Evolutionary conservation across 2,113 vertebrate species (phyloP), one percentile per base, ranked within the genome.

Genomic region (Atractosteus spatula): DNA sequence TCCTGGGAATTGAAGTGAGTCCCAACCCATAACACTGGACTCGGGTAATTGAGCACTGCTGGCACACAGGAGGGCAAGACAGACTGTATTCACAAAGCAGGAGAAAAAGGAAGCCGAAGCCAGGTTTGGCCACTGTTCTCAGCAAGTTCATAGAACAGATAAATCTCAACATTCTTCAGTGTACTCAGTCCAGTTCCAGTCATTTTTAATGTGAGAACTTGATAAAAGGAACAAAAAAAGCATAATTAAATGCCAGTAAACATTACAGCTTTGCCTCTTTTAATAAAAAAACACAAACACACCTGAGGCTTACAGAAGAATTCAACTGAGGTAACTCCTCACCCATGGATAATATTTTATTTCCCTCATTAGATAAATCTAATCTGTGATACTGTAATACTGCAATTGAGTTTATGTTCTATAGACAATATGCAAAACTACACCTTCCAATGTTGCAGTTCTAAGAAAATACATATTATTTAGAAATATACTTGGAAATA

Each of bases 201-300:
- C 84, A 81, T 86, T 77, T 86, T 79, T 89, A 80, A 86, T 79
- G 76, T 84, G 0, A 42, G 86, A 88, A 89, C 71, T 81, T 86
- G 77, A 77, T 56, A 78, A 75, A 51, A 69, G 71, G 17, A 5
- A 41, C 12, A 16, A 62, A 62, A 62, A 62, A 62, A 62, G 29
- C 29, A 29, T 29, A 29, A 29, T 29, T 29, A 29, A 29, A 29
- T 29, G 29, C 29, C 29, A 62, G 17, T 17, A 62, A 13, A 55
- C 13, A 55, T 2, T 55, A 62, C 61, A 62, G 13, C 3, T 55
- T 55, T 55, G 13, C 55, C 55, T 13, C 55, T 55, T 55, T 11
- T 55, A 55, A 55, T 13, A 55, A 55, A 55, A 55, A 55, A 11
- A 55, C 3, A 13, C 13, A 6, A 55, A 2, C 8, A 13, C 13